Conservation (phyloP, 2,113 vertebrate species). For the Rhinopithecus roxellana region DNA sequence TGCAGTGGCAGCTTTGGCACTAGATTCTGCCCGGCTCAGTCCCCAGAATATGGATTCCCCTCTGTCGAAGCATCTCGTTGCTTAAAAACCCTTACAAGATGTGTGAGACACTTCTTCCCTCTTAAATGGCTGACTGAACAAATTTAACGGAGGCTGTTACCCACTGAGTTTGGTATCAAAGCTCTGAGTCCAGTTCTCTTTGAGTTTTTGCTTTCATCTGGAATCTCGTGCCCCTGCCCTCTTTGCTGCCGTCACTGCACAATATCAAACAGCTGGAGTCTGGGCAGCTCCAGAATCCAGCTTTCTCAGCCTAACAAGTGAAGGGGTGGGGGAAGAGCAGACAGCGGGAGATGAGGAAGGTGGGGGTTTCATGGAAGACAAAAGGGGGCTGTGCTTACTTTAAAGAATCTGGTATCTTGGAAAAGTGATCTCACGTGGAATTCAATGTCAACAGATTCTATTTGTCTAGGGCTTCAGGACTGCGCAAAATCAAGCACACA, state of each 20-base stretch:
- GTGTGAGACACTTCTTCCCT: constrained; percentile 84
- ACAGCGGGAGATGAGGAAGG: constrained; percentile 60
- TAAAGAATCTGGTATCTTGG: background rate
- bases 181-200: constrained; percentile 83
- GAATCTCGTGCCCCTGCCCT: constrained; percentile 78
- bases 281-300: constrained; percentile 70
- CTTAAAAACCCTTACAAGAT: constrained; percentile 62
- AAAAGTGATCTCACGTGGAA: background rate
- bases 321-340: constrained; percentile 13
- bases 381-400: constrained; percentile 24
- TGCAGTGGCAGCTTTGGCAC: background rate
- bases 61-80: background rate
- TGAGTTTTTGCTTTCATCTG: constrained; percentile 85
- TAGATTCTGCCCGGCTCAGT: background rate
- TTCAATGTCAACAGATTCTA: constrained; percentile 24
- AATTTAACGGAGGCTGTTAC: constrained; percentile 86
- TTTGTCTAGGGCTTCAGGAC: constrained; percentile 37
- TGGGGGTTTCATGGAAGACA: constrained; percentile 56
- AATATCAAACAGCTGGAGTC: constrained; percentile 88
- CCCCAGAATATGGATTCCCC: background rate
- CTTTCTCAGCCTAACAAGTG: constrained; percentile 70
- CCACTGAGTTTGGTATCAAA: constrained; percentile 83
- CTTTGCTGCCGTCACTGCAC: constrained; percentile 76
- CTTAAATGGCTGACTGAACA: constrained; percentile 86
- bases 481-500: constrained; percentile 46